phyloP scores from a whole-genome alignment of 2,113 vertebrate genomes.

The Balaeniceps rex region DNA sequence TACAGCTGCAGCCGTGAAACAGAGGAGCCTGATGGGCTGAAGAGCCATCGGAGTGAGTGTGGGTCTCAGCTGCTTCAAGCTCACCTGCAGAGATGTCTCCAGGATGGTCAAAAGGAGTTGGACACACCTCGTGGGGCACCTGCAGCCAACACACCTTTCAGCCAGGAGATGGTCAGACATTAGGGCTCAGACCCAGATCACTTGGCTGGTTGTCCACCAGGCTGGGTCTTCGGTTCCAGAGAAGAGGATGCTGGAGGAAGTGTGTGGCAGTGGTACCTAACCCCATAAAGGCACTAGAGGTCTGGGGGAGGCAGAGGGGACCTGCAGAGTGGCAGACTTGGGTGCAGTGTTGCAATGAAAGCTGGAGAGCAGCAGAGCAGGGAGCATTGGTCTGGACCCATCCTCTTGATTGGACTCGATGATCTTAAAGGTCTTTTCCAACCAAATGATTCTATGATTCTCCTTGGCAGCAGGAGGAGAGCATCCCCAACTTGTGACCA shows the following conservation, averaged over 20 bases:
- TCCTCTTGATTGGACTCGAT: no score
- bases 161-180: not conserved
- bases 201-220: not conserved
- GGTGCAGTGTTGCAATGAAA: not conserved
- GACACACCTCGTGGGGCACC: not conserved
- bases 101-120: not conserved
- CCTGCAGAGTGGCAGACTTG: not conserved
- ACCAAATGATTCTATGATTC: no score
- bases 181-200: not conserved
- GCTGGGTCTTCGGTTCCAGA: not conserved
- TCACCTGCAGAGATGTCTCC: not conserved
- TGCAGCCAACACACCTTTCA: not conserved
- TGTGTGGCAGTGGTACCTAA: not conserved
- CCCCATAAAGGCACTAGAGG: not conserved
- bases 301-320: not conserved
- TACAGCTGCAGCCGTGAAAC: not conserved
- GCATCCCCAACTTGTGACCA: fast-evolving
- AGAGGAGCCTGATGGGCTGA: not conserved
- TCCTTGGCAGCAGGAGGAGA: not conserved
- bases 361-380: not conserved
- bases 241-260: not conserved
- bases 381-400: not conserved
- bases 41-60: fast-evolving
- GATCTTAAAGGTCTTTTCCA: no score
- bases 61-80: not conserved